These are phyloP conservation scores for Anhinga rufa DNA, from an alignment of 2,113 vertebrate species.

Conservation along the genomic window DNA sequence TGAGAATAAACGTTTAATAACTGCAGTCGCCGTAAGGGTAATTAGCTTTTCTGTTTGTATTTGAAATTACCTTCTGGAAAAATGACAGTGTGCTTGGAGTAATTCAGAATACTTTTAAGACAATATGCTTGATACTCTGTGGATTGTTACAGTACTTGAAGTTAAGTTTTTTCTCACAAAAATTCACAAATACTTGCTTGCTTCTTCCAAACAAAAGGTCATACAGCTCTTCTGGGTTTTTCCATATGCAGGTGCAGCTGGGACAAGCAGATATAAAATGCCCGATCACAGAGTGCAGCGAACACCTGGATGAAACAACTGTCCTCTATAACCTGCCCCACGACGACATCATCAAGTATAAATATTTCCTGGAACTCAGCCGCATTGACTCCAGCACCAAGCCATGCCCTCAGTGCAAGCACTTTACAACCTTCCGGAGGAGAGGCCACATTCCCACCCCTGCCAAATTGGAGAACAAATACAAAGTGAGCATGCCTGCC, in stretches of 20 bases:
- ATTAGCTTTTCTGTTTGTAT: background rate
- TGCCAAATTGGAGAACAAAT: slow-evolving; percentile 89
- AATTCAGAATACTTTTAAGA: background rate
- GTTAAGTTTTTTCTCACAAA: background rate
- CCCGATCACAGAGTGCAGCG: slow-evolving; percentile 91
- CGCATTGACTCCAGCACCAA: slow-evolving; percentile 94
- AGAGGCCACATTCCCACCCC: slow-evolving; percentile 80
- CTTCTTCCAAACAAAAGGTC: background rate
- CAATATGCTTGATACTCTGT: background rate
- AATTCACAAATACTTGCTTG: background rate
- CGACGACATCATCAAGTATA: slow-evolving; percentile 91
- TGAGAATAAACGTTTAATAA: background rate
- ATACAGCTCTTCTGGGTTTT: background rate
- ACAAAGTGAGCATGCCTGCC: slow-evolving; percentile 84
- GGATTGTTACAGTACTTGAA: background rate
- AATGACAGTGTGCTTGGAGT: background rate
- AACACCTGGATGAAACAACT: slow-evolving; percentile 87
- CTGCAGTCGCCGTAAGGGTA: background rate
- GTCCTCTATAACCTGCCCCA: slow-evolving; percentile 84
- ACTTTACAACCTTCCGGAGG: slow-evolving; percentile 90
- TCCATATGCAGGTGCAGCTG: slow-evolving; percentile 79
- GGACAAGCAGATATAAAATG: slow-evolving; percentile 87
- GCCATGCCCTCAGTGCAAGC: slow-evolving; percentile 95
- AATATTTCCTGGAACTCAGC: slow-evolving; percentile 94
- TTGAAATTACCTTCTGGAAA: background rate